Evolutionary conservation across 1,140 invertebrate species (phyloP), one percentile per base, ranked within the genome.

Genomic region (Drosophila parabipectinata): DNA sequence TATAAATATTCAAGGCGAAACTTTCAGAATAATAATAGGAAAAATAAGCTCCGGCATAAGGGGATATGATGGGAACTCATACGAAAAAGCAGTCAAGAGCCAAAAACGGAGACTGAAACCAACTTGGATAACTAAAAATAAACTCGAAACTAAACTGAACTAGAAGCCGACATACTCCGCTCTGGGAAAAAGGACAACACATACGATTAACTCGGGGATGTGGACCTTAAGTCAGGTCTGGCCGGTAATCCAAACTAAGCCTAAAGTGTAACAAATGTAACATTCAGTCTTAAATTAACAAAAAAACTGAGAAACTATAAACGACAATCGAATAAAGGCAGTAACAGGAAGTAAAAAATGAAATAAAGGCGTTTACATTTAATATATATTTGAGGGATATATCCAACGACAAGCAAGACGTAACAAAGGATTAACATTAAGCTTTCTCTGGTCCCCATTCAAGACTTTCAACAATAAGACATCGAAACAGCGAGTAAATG

Each of bases 261-360:
- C 51, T 48, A 18, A 69, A 56, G 66, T 68, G 63, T 69, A 69
- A 56, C 63, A 66, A 68, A 28, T 69, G 63, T 69, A 68, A 68
- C 68, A 51, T 39, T 66, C 18, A 55, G 47, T 48, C 55, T 69
- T 68, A 68, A 68, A 55, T 68, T 68, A 69, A 69, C 18, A 68
- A 41, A 14, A 15, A 12, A 44, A 18, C 5, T 18, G 14, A 0
- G 21, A 52, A 54, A 14, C n/a, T n/a, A 69, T 45, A 9, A 28
- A 12, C 24, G 10, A 12, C 10, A 30, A 32, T 24, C 15, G 26
- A 32, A 12, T n/a, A 14, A n/a, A 14, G 5, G 39, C 39, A 41
- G 39, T 18, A 53, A 52, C 21, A 14, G 3, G 32, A 32, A 34
- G 21, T 44, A 47, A 21, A 9, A 15, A 34, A 30, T 37, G 41